phyloP scores from a whole-genome alignment of 2,888 invertebrate genomes.

The Chrysina gloriosa region DNA sequence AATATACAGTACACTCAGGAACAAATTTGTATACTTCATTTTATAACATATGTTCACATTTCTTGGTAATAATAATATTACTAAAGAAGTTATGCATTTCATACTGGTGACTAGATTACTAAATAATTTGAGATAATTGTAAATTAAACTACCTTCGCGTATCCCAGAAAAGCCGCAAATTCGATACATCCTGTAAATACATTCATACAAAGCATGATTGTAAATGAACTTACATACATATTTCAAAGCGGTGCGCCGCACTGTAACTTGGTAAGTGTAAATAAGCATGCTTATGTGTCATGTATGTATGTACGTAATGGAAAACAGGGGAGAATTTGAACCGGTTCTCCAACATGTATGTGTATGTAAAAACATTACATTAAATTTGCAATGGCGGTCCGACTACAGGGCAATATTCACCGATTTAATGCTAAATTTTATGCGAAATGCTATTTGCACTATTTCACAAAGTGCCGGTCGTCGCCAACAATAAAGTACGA shows the following conservation, averaged over 20 bases:
- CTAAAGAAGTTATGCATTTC: no score
- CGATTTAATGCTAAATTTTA: not conserved
- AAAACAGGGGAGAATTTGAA: constrained; percentile 41
- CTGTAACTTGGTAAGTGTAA: constrained; percentile 37
- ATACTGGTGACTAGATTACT: no score
- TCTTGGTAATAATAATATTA: no score
- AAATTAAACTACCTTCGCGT: no score
- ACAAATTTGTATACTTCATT: no score
- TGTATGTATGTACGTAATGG: constrained; percentile 42
- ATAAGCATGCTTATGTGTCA: constrained; percentile 39
- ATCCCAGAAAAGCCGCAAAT: no score
- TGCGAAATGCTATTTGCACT: not conserved
- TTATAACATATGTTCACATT: no score
- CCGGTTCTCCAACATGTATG: constrained; percentile 42
- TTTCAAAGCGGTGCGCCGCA: constrained; percentile 16
- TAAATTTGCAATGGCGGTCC: constrained; percentile 49
- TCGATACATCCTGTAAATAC: not conserved
- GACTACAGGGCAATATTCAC: constrained; percentile 33
- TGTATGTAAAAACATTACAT: constrained; percentile 45
- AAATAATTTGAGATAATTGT: no score
- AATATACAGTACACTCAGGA: no score
- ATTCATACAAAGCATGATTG: constrained; percentile 15
- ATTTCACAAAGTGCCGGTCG: not conserved
- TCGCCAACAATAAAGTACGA: not conserved
- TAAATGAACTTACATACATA: constrained; percentile 34